Evolutionary conservation across 2,113 vertebrate species (phyloP).

Genomic region (Balaenoptera acutorostrata): DNA sequence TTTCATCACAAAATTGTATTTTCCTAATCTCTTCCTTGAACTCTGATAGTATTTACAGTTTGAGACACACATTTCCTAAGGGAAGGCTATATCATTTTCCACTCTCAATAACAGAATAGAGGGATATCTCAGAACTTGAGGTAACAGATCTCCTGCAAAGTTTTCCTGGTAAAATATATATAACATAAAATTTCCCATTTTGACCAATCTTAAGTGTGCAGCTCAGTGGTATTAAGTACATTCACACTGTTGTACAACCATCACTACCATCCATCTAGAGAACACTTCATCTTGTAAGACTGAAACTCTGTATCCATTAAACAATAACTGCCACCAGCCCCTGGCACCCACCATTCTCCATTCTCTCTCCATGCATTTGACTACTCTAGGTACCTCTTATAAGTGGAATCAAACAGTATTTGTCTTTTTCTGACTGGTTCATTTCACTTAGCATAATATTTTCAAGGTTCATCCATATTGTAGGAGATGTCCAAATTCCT

Average conservation of each 20-base stretch:
- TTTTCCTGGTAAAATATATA: not conserved
- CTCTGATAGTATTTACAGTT: not conserved
- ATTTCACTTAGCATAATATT: not conserved
- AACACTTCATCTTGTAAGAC: not conserved
- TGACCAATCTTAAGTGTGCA: not conserved
- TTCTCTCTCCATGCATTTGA: not conserved
- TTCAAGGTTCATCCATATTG: not conserved
- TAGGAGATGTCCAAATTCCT: not conserved
- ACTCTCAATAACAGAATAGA: not conserved
- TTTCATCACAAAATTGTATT: not conserved
- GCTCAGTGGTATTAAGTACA: not conserved
- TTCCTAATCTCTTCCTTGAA: not conserved
- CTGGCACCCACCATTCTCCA: not conserved
- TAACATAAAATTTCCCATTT: not conserved
- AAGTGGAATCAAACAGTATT: not conserved
- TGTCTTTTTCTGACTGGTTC: not conserved
- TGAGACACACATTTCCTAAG: not conserved
- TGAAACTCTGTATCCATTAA: not conserved
- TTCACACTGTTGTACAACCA: not conserved
- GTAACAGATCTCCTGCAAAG: not conserved
- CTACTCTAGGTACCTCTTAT: not conserved
- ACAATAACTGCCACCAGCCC: not conserved
- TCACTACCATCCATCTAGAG: not conserved
- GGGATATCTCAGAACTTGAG: not conserved
- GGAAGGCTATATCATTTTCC: not conserved